These are phyloP conservation scores for Apocrypta bakeri DNA, from an alignment of 1,140 invertebrate genomes.

Conservation along the genomic window DNA sequence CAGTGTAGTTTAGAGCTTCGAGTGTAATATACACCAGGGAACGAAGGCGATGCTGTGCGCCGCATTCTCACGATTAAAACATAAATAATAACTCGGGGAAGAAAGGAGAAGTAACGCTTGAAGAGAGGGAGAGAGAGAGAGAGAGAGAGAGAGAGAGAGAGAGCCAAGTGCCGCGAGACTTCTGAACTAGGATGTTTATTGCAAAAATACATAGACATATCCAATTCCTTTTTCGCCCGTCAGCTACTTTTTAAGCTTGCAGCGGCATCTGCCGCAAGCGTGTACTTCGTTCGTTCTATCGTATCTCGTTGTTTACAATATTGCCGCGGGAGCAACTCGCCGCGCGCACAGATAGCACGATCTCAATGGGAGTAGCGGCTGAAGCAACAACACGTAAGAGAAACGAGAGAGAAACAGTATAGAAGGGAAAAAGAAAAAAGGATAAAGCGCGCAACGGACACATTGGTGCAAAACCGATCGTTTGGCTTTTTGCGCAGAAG, in stretches of 20 bases:
- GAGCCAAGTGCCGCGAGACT: too few species aligned
- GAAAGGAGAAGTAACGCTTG: background rate
- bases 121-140: too few species aligned
- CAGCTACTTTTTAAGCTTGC: constrained; percentile 2
- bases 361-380: constrained; percentile 10
- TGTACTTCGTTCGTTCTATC: constrained; percentile 40
- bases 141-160: background rate
- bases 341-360: constrained; percentile 29
- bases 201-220: constrained; percentile 11
- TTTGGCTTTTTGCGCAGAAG: constrained; percentile 24
- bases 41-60: background rate
- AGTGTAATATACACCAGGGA: background rate
- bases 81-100: constrained; percentile 14
- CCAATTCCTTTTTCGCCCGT: constrained; percentile 10
- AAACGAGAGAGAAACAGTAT: background rate
- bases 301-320: constrained; percentile 53
- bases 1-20: too few species aligned
- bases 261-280: background rate
- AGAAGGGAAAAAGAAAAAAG: constrained; percentile 61
- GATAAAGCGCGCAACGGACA: constrained; percentile 56
- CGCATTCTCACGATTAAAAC: constrained; percentile 26
- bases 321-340: constrained; percentile 42
- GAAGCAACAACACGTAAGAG: background rate
- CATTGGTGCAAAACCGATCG: constrained; percentile 59
- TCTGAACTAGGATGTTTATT: constrained; percentile 27